Evolutionary conservation across 2,888 invertebrate species (phyloP).

Genomic region (Nomada fabriciana): DNA sequence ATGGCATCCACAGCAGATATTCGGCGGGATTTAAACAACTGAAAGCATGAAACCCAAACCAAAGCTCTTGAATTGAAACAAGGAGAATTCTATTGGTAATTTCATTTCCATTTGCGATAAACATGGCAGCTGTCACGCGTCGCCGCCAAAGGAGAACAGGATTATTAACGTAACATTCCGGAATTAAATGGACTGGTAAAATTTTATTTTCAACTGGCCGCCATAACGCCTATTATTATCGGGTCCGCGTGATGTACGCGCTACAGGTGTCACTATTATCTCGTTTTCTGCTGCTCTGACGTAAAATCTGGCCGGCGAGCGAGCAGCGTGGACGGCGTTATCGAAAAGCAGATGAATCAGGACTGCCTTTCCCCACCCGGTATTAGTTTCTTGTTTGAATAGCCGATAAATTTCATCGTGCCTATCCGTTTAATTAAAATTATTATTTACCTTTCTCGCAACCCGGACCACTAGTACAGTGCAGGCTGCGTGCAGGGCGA

Average conservation of each 20-base stretch:
- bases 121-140: conserved; percentile 43
- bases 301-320: conserved; percentile 40
- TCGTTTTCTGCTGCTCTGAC: conserved; percentile 50
- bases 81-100: conserved; percentile 46
- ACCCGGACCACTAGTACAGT: conserved; percentile 93
- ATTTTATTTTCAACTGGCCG: conserved; percentile 62
- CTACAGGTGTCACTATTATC: conserved; percentile 70
- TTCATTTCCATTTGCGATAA: conserved; percentile 49
- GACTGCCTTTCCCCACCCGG: not conserved
- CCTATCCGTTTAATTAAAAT: conserved; percentile 11
- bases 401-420: conserved; percentile 26
- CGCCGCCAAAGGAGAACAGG: conserved; percentile 5
- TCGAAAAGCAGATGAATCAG: conserved; percentile 38
- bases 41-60: conserved; percentile 12
- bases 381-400: conserved; percentile 29
- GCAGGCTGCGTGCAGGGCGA: conserved; percentile 93
- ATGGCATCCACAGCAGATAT: not conserved
- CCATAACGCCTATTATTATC: conserved; percentile 46
- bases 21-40: conserved; percentile 26
- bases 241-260: conserved; percentile 45
- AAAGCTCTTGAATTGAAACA: conserved; percentile 37
- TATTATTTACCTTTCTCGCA: conserved; percentile 87
- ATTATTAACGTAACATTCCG: conserved; percentile 57
- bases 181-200: conserved; percentile 47
- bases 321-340: conserved; percentile 21